Evolutionary conservation across 2,113 vertebrate genomes (phyloP).

Genomic region (Sminthopsis crassicaudata): DNA sequence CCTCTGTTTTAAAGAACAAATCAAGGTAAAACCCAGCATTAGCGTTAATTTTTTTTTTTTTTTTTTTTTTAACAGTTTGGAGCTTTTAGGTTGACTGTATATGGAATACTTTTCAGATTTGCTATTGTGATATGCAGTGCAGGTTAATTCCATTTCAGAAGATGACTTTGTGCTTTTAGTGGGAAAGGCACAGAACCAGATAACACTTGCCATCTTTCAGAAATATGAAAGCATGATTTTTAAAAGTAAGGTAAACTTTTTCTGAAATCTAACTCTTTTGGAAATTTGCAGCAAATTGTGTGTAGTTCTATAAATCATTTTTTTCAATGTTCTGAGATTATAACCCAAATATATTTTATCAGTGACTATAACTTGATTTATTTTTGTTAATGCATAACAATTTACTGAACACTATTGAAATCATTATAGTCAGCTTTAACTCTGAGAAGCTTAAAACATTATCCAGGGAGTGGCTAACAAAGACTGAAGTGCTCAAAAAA

Average conservation of each 20-base stretch:
- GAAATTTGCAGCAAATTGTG: constrained; percentile 49
- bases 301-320: constrained; percentile 74
- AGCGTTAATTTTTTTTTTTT: not conserved
- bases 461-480: not conserved
- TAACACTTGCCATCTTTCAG: not conserved
- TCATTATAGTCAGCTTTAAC: not conserved
- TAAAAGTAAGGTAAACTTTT: constrained; percentile 61
- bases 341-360: constrained; percentile 26
- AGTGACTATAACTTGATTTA: constrained; percentile 39
- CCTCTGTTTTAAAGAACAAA: not conserved
- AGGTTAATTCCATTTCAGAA: not conserved
- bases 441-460: not conserved
- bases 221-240: constrained; percentile 38
- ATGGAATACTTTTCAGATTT: not conserved
- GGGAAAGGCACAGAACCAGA: not conserved
- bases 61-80: not conserved
- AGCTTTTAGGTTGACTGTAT: not conserved
- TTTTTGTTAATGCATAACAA: constrained; percentile 42
- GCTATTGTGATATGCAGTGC: not conserved
- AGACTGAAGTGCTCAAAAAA: not conserved
- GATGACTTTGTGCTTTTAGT: not conserved
- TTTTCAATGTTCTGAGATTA: constrained; percentile 46
- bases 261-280: not conserved
- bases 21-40: not conserved
- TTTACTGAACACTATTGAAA: constrained; percentile 2